These are phyloP conservation scores for Galerucella pusilla DNA, from an alignment of 2,888 invertebrate genomes.

Conservation along the genomic window DNA sequence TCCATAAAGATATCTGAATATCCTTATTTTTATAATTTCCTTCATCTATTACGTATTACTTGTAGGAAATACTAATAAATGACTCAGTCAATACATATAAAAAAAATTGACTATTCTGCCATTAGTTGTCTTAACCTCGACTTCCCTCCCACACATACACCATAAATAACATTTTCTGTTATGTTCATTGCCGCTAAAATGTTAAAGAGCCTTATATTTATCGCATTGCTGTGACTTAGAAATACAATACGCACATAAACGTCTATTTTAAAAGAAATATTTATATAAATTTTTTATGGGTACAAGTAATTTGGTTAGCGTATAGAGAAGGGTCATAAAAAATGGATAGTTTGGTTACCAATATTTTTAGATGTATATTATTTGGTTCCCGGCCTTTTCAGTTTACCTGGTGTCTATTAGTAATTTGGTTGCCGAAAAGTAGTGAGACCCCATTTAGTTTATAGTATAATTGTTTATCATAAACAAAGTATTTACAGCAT, in stretches of 20 bases:
- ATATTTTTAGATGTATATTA: too few relatives aligned
- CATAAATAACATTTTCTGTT: constrained; percentile 36
- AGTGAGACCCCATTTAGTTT: too few relatives aligned
- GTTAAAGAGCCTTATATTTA: constrained; percentile 27
- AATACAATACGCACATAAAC: constrained; percentile 7
- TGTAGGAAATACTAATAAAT: constrained; percentile 10
- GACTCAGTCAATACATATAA: constrained; percentile 1
- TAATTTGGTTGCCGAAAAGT: too few relatives aligned
- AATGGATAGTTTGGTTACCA: too few relatives aligned
- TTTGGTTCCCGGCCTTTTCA: too few relatives aligned
- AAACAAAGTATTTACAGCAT: too few relatives aligned
- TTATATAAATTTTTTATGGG: too few relatives aligned
- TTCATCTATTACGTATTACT: not conserved
- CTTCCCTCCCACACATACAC: constrained; percentile 28
- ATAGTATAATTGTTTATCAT: too few relatives aligned
- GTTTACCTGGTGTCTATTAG: too few relatives aligned
- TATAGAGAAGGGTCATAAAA: too few relatives aligned
- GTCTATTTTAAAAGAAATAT: not conserved
- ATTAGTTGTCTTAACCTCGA: constrained; percentile 27
- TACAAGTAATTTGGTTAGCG: too few relatives aligned
- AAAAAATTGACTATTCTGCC: constrained; percentile 8
- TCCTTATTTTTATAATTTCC: not conserved
- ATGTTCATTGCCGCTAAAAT: constrained; percentile 25
- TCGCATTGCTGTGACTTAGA: constrained; percentile 8
- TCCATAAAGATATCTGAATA: too few relatives aligned